Percentiles rank a stretch among this genome's conserved stretches.
These are phyloP conservation scores for Plebejus melissa DNA, from an alignment of 2,888 invertebrate species.

Conservation along the genomic window DNA sequence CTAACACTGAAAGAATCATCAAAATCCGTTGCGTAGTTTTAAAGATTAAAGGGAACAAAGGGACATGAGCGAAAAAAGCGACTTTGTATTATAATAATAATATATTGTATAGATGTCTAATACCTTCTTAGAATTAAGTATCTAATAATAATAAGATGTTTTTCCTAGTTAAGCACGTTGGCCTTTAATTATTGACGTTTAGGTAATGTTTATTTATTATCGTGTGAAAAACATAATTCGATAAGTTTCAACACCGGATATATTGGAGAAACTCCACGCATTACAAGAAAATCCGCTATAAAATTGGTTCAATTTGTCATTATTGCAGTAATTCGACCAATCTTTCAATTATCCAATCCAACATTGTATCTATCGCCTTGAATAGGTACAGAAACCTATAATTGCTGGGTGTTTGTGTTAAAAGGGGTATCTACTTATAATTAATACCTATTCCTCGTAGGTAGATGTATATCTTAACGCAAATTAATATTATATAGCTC, in stretches of 20 bases:
- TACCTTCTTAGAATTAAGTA: neutral
- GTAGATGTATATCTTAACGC: too few relatives aligned
- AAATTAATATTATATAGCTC: too few relatives aligned
- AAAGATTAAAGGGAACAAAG: too few relatives aligned
- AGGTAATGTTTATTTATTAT: neutral
- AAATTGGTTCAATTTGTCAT: constrained; percentile 24
- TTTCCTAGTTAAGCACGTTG: neutral
- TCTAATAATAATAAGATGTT: neutral
- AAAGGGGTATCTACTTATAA: neutral
- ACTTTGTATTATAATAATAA: too few relatives aligned
- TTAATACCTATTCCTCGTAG: too few relatives aligned
- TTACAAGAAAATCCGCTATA: constrained; percentile 17
- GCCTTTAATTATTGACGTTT: neutral
- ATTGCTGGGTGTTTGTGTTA: constrained; percentile 8
- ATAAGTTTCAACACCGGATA: neutral
- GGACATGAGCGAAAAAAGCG: too few relatives aligned
- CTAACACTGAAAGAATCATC: too few relatives aligned
- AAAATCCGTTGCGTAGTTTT: too few relatives aligned
- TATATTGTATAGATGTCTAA: too few relatives aligned
- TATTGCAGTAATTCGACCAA: constrained; percentile 18
- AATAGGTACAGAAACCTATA: neutral
- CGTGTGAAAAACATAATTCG: constrained; percentile 20
- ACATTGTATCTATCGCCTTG: constrained; percentile 12
- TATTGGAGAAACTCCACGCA: constrained; percentile 17
- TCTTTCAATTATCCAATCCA: constrained; percentile 21